Base-by-base conservation (phyloP, 2,113 vertebrate genomes). In the Seriola aureovittata region DNA sequence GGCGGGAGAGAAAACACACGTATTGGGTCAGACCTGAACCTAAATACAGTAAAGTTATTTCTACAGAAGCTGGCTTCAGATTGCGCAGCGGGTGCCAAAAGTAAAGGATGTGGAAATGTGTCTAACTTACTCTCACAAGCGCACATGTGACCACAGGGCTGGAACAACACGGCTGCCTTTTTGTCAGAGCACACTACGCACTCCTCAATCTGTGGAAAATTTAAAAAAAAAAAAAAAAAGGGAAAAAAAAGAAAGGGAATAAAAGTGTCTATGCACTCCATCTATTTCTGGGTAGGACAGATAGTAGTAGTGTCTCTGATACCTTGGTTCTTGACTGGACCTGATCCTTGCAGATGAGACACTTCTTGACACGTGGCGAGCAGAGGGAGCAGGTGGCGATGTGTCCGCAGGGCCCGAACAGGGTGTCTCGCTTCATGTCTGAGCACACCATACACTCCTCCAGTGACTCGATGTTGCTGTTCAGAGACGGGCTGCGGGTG, bases 361-460 rank as follows among this genome's bases (percentile, higher is more conserved):
- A 99, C 94, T 99, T 99, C 92, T 99, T 99, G 91, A 99, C 98
- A 4, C 98, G 96, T 14, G 98, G 97, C 3, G 98, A 99, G 92
- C 98, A 99, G n/a, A 99, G 96, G 44, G 98, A 99, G 91, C 98
- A 99, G 2, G 98, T 99, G 80, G 98, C 97, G 84, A 99, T 99
- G 92, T 99, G 98, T 66, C 98, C 98, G 48, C 98, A 99, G 0
- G 98, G 98, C n/a, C 98, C 98, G 88, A 99, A 99, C 52, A 99
- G 95, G 1, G 98, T 99, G 91, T 99, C 98, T 75, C 98, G 95
- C 94, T 99, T 99, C 97, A 99, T 96, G 91, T 99, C 98, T 2
- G 98, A 99, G 78, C 98, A 99, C 81, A 99, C 98, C 98, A 99
- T 99, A 63, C 98, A 99, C 89, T 99, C 98, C 93, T 99, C 98